Conservation (phyloP, 1,140 invertebrate species). For the Apis florea region DNA sequence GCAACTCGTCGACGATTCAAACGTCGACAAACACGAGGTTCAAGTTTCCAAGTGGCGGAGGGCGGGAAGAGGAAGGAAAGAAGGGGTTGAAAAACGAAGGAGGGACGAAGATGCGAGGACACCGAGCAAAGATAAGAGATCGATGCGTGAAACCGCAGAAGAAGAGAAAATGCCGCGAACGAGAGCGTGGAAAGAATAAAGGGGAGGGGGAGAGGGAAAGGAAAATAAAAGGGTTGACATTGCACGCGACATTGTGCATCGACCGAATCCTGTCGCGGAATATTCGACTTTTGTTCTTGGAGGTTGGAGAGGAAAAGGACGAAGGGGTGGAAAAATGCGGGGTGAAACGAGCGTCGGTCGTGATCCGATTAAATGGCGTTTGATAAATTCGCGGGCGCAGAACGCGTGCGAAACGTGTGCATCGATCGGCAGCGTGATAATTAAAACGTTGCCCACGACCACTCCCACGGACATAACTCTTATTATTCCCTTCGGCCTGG, state of each 20-base stretch:
- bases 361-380: slow-evolving; percentile 53
- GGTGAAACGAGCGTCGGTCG: not conserved
- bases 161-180: not conserved
- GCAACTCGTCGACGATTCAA: slow-evolving; percentile 45
- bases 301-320: not conserved
- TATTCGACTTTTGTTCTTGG: slow-evolving; percentile 51
- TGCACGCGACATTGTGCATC: slow-evolving; percentile 17
- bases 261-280: slow-evolving; percentile 39
- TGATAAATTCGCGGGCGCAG: slow-evolving; percentile 45
- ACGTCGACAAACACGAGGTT: slow-evolving; percentile 52
- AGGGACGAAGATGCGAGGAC: no score
- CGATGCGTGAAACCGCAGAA: not conserved
- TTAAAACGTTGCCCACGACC: slow-evolving; percentile 50
- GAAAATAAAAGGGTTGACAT: slow-evolving; percentile 32
- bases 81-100: no score
- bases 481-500: slow-evolving; percentile 36
- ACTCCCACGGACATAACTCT: slow-evolving; percentile 38
- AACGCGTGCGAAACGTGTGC: slow-evolving; percentile 4
- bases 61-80: not conserved
- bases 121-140: not conserved
- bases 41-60: slow-evolving; percentile 28
- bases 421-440: slow-evolving; percentile 39
- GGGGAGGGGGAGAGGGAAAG: slow-evolving; percentile 21
- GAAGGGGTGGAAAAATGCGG: not conserved
- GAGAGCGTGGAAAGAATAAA: slow-evolving; percentile 28